Evolutionary conservation across 2,797 vertebrate species (phyloP).

Genomic region (Phylloscopus collybita): DNA sequence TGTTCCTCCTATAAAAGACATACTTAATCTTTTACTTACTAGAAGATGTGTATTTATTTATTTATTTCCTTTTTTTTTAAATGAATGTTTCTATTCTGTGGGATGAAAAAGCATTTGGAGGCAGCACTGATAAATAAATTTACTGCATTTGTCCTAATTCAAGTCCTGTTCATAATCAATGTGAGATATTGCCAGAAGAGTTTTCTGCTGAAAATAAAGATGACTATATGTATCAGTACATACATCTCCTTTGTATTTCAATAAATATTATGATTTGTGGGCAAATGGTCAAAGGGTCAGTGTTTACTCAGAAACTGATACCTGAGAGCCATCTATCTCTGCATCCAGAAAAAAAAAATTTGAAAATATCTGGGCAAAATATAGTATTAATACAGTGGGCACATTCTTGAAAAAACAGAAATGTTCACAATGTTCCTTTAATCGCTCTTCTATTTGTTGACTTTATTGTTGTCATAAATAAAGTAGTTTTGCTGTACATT

Average conservation of each 20-base stretch:
- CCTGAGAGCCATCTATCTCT: neutral
- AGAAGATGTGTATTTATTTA: neutral
- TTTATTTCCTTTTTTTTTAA: neutral
- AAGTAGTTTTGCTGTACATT: neutral
- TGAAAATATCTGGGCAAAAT: slow-evolving; percentile 22
- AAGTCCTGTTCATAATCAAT: neutral
- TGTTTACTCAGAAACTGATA: neutral
- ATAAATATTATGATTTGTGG: neutral
- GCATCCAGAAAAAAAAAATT: neutral
- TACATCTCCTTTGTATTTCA: neutral
- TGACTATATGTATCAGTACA: neutral
- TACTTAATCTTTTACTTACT: neutral
- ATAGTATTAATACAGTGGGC: neutral
- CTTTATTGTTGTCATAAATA: slow-evolving; percentile 32
- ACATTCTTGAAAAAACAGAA: slow-evolving; percentile 23
- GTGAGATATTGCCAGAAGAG: neutral
- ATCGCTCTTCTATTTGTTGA: neutral
- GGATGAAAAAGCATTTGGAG: neutral
- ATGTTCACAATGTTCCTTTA: neutral
- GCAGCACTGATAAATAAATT: neutral
- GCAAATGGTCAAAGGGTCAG: neutral
- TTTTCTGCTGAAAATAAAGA: neutral
- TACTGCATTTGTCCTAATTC: neutral
- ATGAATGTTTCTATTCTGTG: neutral
- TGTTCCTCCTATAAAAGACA: neutral